Evolutionary conservation across 2,888 invertebrate genomes (phyloP), one percentile per base, ranked within the genome.

Genomic region (Poecilobothrus nobilitatus): DNA sequence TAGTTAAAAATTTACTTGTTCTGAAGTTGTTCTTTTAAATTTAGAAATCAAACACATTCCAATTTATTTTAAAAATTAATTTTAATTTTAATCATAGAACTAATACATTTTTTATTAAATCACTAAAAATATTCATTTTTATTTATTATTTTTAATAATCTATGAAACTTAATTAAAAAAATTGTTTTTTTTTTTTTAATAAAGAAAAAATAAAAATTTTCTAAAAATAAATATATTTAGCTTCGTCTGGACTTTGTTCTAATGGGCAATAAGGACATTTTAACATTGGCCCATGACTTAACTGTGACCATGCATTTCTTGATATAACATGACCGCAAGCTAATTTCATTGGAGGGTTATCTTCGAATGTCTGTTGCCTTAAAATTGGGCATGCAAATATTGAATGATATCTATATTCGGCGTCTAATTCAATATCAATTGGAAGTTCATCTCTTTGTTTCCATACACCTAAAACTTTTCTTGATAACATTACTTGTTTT

Each of bases 231-330:
- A 98, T 94, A 80, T 92, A 90, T 78, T 92, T 88, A 66, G 97
- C 97, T 80, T 97, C 96, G 69, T 91, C 87, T 27, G 95, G 93
- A 75, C 91, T 91, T 80, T 97, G 97, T 82, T 99, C 98, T 81
- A 95, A 90, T 0, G 98, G 98, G 79, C 99, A 99, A 83, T 99
- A 99, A 0, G 98, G 98, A 79, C 99, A 99, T 84, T 99, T 99
- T 81, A 99, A 88, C 94, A 97, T 96, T 82, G 91, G 94, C 66
- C 93, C 94, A 81, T 89, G 92, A 73, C 95, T 92, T 68, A 99
- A 87, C 84, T 97, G 97, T 82, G 92, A 92, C 73, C 99, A 87
- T 65, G 99, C 99, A 84, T 99, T 99, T 74, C 92, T 87, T 4
- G 97, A 97, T 76, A 99, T 98, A 71, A 98, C 97, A 84, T 99